A percentile compares a stretch with the other conserved stretches of the same genome.
These are phyloP conservation scores for Danionella cerebrum DNA, from an alignment of 2,113 vertebrate genomes.

Conservation along the genomic window DNA sequence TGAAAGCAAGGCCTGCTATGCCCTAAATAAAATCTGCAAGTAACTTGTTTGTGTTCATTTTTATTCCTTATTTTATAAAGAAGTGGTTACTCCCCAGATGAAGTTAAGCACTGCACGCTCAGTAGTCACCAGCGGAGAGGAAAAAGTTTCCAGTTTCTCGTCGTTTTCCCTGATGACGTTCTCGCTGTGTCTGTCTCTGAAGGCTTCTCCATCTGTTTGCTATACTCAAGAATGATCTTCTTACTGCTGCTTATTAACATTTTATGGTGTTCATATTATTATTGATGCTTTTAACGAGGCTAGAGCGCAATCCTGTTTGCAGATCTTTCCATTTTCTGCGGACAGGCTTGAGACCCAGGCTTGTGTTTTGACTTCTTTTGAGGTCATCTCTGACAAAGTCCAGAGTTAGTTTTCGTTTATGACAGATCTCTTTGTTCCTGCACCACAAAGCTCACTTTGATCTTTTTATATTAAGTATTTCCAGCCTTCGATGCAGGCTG, in stretches of 20 bases:
- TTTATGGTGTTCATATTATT: neutral
- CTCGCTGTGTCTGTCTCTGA: neutral
- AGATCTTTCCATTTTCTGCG: neutral
- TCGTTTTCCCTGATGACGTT: neutral
- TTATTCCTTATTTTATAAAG: too few relatives aligned
- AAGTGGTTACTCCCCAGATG: neutral
- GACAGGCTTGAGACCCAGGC: neutral
- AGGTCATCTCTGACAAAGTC: slow-evolving; percentile 59
- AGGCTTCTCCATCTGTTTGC: slow-evolving; percentile 28
- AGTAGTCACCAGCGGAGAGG: neutral
- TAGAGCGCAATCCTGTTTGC: slow-evolving; percentile 5
- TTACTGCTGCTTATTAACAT: neutral
- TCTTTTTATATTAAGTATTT: slow-evolving; percentile 85
- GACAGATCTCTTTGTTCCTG: slow-evolving; percentile 78
- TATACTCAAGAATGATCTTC: slow-evolving; percentile 5
- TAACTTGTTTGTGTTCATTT: too few relatives aligned
- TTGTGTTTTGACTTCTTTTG: slow-evolving; percentile 22
- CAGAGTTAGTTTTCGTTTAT: slow-evolving; percentile 69
- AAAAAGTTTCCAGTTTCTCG: slow-evolving; percentile 18
- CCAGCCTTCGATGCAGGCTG: slow-evolving; percentile 73
- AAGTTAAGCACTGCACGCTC: neutral
- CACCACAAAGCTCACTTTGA: slow-evolving; percentile 77
- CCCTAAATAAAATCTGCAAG: neutral
- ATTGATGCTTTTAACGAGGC: neutral
- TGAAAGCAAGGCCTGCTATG: too few relatives aligned